phyloP scores from a whole-genome alignment of 2,113 vertebrate genomes.

The Calyptommatus sinebrachiatus region DNA sequence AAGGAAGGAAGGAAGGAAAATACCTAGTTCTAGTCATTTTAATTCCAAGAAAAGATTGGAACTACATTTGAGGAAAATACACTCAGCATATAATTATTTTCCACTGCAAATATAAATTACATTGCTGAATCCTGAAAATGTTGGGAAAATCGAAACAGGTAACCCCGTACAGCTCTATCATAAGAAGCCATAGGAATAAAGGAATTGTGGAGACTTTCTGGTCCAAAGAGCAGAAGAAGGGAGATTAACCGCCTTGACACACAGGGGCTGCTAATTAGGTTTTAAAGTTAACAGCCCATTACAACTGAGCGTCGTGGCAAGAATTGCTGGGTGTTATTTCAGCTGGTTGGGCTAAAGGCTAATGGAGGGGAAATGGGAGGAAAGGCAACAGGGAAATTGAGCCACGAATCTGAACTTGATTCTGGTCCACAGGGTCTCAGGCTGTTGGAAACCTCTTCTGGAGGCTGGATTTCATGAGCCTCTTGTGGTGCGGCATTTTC shows the following conservation, averaged over 20 bases:
- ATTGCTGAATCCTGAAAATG: not conserved
- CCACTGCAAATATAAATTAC: not conserved
- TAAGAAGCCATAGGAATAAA: not conserved
- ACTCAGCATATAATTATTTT: not conserved
- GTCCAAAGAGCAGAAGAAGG: rapidly evolving
- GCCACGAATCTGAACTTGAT: not conserved
- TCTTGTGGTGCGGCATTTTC: too few relatives aligned
- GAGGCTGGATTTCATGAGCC: too few relatives aligned
- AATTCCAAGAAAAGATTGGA: not conserved
- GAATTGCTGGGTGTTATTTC: not conserved
- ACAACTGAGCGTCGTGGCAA: not conserved
- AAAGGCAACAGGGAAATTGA: not conserved
- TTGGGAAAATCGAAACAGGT: not conserved
- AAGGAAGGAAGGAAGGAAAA: not conserved
- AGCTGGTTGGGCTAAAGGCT: not conserved
- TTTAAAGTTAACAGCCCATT: slow-evolving; percentile 21
- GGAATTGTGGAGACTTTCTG: not conserved
- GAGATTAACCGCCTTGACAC: not conserved
- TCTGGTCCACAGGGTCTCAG: not conserved
- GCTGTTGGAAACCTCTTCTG: not conserved
- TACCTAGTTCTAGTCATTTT: too few relatives aligned
- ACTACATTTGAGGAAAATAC: not conserved
- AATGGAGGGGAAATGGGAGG: not conserved
- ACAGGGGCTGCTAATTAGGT: not conserved
- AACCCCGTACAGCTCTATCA: not conserved